Evolutionary conservation across 2,113 vertebrate species (phyloP).

Genomic region (Glaucidium brasilianum): DNA sequence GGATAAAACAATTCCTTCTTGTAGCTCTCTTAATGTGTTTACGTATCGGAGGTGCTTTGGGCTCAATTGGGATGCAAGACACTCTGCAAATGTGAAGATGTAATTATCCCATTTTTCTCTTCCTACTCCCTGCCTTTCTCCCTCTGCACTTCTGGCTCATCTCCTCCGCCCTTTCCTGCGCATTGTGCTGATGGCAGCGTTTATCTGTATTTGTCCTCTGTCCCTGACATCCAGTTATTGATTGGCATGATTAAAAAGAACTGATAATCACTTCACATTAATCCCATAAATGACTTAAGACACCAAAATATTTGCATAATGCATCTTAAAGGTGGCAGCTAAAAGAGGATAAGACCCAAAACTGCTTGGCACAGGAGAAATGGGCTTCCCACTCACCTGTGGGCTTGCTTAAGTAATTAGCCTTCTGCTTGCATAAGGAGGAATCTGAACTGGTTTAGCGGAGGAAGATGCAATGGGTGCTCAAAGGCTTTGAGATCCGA

Average conservation of each 20-base stretch:
- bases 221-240: constrained; percentile 61
- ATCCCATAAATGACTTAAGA: constrained; percentile 89
- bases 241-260: constrained; percentile 76
- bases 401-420: constrained; percentile 46
- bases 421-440: constrained; percentile 67
- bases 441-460: not conserved
- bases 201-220: constrained; percentile 71
- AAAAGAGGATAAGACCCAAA: constrained; percentile 82
- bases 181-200: constrained; percentile 65
- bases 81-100: constrained; percentile 4
- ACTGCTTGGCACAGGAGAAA: constrained; percentile 81
- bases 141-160: not conserved
- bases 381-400: constrained; percentile 70
- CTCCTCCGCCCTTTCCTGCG: constrained; percentile 6
- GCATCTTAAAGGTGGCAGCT: constrained; percentile 85
- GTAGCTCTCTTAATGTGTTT: not conserved
- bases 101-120: constrained; percentile 58
- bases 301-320: constrained; percentile 86
- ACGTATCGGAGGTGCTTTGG: not conserved
- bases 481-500: not conserved
- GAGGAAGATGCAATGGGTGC: not conserved
- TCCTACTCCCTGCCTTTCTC: constrained; percentile 14
- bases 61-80: not conserved
- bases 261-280: constrained; percentile 81
- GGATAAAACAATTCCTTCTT: not conserved